Conservation (phyloP, 64 coral and sea anemone species). For the Cladopsammia gracilis region DNA sequence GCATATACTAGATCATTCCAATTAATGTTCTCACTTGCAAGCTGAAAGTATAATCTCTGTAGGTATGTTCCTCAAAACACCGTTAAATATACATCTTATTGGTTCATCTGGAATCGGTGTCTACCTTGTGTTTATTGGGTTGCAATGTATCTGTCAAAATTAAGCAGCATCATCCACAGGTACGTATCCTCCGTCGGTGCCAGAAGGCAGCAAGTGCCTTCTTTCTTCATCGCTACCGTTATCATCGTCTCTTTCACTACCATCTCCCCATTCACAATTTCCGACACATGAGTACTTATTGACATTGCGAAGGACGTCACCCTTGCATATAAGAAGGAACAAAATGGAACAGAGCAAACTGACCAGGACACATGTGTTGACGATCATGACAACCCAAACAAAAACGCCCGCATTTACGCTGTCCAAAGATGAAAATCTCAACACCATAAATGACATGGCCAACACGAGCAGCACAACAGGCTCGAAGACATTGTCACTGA, state of each 20-base stretch:
- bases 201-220: background rate
- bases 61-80: too few species aligned
- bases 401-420: background rate
- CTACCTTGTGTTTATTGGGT: too few species aligned
- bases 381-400: slow-evolving; percentile 21
- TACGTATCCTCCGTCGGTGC: background rate
- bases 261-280: background rate
- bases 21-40: too few species aligned
- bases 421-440: slow-evolving; percentile 18
- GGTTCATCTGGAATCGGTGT: too few species aligned
- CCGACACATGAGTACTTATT: background rate
- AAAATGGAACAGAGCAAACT: background rate
- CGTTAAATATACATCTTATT: too few species aligned
- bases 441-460: background rate
- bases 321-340: background rate
- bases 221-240: background rate
- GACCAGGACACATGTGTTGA: background rate
- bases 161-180: too few species aligned
- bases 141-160: too few species aligned
- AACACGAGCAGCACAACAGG: background rate
- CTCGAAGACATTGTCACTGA: slow-evolving; percentile 22
- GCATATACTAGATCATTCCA: too few species aligned
- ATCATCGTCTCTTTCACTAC: background rate
- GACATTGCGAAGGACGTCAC: background rate
- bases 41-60: too few species aligned